Evolutionary conservation across 2,113 vertebrate genomes (phyloP), one percentile per base, ranked within the genome.

Genomic region (Laticauda colubrina): DNA sequence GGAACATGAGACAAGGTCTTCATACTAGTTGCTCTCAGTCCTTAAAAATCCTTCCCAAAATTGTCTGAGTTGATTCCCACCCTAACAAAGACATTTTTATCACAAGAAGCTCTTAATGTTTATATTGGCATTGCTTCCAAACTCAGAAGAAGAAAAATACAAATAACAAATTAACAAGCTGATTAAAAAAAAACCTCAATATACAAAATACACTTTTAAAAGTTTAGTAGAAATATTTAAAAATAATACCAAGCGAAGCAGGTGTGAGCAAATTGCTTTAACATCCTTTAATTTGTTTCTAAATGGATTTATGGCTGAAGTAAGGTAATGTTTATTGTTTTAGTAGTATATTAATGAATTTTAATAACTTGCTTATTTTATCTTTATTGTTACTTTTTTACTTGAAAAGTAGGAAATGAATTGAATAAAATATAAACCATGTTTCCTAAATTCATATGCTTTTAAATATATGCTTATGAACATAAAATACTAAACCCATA

Each of bases 401-500:
- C 34, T 81, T 20, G 18, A 81, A 81, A 21, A 34, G 7, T 21
- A 81, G 18, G 69, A 81, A 69, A 81, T 81, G 75, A 7, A 81
- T 43, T 43, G 75, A 81, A 81, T 81, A 96, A 95, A 97, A 92
- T 94, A 92, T 75, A 88, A 89, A 81, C 48, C 86, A 53, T 24
- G 93, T 92, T 69, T 95, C 91, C 93, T 94, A 93, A 95, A 91
- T 81, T 96, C 92, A 95, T 2, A 34, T 56, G 5, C 56, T 93
- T 87, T 34, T 54, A 59, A 90, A 45, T 15, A 8, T 45, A 59
- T 43, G 43, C 11, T 34, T 95, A 92, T 93, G 14, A 95, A 93
- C 29, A 95, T 69, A 96, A 95, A 95, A 94, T 95, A 86, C 92
- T 96, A 94, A 94, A 64, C 94, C 90, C 91, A 94, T 95, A 96